Percentiles rank a stretch among this genome's conserved stretches.
These are phyloP conservation scores for Xenops minutus DNA, from an alignment of 2,797 vertebrate species.

Conservation along the genomic window DNA sequence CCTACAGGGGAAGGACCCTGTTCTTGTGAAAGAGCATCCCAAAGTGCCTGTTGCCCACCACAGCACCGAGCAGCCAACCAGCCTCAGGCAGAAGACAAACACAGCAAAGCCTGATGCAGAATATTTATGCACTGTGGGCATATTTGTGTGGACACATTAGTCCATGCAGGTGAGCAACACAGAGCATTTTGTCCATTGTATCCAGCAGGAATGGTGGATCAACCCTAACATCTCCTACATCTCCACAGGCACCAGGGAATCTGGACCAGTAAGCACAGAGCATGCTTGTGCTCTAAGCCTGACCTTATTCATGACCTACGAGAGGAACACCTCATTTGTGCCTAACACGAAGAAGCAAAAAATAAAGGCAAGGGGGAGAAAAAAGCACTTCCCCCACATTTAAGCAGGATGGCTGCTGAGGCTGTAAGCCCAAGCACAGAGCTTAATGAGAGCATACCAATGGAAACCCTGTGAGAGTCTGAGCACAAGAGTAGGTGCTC, in stretches of 20 bases:
- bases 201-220: background rate
- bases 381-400: background rate
- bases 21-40: background rate
- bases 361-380: background rate
- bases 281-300: background rate
- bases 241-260: background rate
- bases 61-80: accelerated
- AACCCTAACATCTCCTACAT: background rate
- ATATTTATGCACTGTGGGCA: background rate
- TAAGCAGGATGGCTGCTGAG: background rate
- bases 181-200: background rate
- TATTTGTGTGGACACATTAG: background rate
- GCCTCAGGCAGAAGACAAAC: background rate
- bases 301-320: background rate
- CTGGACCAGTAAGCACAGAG: background rate
- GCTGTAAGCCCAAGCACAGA: background rate
- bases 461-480: background rate
- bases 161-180: background rate
- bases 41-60: background rate
- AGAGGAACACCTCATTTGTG: background rate
- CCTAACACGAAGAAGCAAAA: background rate
- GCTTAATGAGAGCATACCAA: background rate
- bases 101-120: background rate
- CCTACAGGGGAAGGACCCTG: background rate
- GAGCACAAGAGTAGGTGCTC: background rate